Evolutionary conservation across 2,797 vertebrate genomes (phyloP).

Genomic region (Kryptolebias ocellatus): DNA sequence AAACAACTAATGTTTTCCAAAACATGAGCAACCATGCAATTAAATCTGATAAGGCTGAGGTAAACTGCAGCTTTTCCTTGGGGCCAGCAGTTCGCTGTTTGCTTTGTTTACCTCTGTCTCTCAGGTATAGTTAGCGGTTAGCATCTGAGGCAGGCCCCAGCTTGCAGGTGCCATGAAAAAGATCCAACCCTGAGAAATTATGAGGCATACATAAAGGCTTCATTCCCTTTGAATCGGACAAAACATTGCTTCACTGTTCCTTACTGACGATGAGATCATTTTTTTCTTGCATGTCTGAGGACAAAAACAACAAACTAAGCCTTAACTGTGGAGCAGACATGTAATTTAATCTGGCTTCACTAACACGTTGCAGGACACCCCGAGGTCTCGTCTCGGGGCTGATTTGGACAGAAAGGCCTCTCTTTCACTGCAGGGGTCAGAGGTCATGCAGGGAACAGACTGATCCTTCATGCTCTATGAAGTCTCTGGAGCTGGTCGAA

Average conservation of each 20-base stretch:
- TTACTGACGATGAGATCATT: constrained; percentile 4
- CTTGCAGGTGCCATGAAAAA: constrained; percentile 61
- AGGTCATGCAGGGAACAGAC: constrained; percentile 63
- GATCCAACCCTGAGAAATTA: constrained; percentile 33
- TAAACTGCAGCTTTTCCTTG: constrained; percentile 68
- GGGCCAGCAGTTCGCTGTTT: constrained; percentile 69
- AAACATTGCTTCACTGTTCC: background rate
- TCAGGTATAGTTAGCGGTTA: constrained; percentile 73
- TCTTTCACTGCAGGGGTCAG: constrained; percentile 63
- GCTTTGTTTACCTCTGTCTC: constrained; percentile 71
- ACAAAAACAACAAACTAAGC: constrained; percentile 46
- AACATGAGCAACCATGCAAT: constrained; percentile 69
- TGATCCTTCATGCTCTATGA: constrained; percentile 56
- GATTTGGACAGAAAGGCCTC: constrained; percentile 64
- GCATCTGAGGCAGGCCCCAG: constrained; percentile 66
- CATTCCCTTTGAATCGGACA: constrained; percentile 30
- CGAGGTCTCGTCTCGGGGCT: constrained; percentile 58
- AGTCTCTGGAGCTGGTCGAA: constrained; percentile 41
- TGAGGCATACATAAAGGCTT: constrained; percentile 40
- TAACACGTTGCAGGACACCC: constrained; percentile 54
- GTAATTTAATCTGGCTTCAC: constrained; percentile 66
- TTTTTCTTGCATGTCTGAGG: constrained; percentile 16
- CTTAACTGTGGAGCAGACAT: constrained; percentile 39
- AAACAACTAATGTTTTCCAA: constrained; percentile 35
- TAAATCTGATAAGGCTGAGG: constrained; percentile 70